phyloP scores from a whole-genome alignment of 2,113 vertebrate genomes.

The Mixornis gularis region DNA sequence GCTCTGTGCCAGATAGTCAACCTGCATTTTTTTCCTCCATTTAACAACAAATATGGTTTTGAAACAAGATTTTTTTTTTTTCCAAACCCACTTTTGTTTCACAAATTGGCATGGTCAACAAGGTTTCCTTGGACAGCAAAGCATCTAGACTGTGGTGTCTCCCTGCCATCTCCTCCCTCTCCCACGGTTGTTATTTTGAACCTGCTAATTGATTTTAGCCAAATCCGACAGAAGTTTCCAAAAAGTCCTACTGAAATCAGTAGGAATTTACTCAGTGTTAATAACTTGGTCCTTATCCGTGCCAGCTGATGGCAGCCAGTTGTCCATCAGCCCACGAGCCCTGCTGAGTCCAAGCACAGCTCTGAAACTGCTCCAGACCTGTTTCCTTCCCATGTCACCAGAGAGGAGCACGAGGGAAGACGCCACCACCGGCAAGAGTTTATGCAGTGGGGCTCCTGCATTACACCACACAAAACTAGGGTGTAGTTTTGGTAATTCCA shows the following conservation, averaged over 20 bases:
- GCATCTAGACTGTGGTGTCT: not conserved
- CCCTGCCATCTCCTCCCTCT: not conserved
- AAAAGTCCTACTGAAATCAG: not conserved
- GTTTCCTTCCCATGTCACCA: fast-evolving
- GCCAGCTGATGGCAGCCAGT: not conserved
- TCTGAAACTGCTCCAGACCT: not conserved
- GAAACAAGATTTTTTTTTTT: not conserved
- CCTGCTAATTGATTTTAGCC: not conserved
- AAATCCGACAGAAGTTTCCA: not conserved
- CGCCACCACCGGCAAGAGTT: not conserved
- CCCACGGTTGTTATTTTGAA: not conserved
- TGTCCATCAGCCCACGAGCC: fast-evolving
- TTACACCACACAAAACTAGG: not conserved
- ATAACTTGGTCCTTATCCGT: not conserved
- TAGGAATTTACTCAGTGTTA: not conserved
- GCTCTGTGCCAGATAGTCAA: not conserved
- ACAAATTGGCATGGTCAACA: not conserved
- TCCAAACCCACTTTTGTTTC: not conserved
- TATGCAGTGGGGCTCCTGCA: not conserved
- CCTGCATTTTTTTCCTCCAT: not conserved
- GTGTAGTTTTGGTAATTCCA: not conserved
- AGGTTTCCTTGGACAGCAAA: not conserved
- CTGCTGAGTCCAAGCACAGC: not conserved
- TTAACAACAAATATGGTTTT: not conserved
- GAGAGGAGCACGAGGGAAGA: fast-evolving